Evolutionary conservation across 2,888 invertebrate species (phyloP).

Genomic region (Orchestes rusci): DNA sequence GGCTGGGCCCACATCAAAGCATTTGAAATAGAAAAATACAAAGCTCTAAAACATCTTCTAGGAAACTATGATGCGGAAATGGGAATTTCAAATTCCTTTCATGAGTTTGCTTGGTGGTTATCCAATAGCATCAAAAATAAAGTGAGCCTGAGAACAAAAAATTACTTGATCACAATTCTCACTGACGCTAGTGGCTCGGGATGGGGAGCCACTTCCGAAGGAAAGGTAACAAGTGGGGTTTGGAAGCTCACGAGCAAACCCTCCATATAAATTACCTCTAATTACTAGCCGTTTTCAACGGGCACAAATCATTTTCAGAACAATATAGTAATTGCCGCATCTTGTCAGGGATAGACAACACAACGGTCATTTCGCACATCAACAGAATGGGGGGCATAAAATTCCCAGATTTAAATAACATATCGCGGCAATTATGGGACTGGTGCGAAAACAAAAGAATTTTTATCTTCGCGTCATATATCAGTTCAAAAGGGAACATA

Average conservation of each 20-base stretch:
- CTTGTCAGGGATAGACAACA: not conserved
- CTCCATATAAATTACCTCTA: not conserved
- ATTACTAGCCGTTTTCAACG: not conserved
- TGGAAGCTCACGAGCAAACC: too few relatives aligned
- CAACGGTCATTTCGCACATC: not conserved
- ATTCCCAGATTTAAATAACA: not conserved
- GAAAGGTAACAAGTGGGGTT: not conserved
- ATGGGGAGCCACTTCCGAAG: not conserved
- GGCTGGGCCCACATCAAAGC: not conserved
- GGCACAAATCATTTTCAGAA: not conserved
- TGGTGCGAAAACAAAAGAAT: conserved; percentile 17
- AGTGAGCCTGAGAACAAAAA: not conserved
- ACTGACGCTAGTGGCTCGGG: not conserved
- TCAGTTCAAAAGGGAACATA: not conserved
- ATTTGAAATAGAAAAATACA: not conserved
- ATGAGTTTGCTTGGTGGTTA: not conserved
- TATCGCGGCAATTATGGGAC: conserved; percentile 18
- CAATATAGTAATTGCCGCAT: not conserved
- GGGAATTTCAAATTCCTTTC: not conserved
- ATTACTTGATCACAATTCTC: not conserved
- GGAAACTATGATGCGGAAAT: not conserved
- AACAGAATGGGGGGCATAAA: not conserved
- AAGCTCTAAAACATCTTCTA: not conserved
- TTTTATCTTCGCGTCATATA: not conserved
- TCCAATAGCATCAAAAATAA: not conserved